These are phyloP conservation scores for Automeris io DNA, from an alignment of 2,888 invertebrate species.

Conservation along the genomic window DNA sequence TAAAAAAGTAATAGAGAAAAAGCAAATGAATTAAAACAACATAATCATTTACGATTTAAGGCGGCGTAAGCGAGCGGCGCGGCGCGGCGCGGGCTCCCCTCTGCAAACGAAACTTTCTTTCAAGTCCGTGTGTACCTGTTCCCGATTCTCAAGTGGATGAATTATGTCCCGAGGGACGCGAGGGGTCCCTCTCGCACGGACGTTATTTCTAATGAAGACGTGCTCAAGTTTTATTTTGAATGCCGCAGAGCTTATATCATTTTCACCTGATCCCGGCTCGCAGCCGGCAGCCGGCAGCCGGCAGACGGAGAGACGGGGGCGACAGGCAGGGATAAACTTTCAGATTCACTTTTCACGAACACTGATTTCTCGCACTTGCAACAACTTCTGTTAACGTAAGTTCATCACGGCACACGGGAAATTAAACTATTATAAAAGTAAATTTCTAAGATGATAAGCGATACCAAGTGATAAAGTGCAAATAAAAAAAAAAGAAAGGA, in stretches of 20 bases:
- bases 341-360: slow-evolving; percentile 18
- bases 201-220: slow-evolving; percentile 67
- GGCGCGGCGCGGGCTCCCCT: slow-evolving; percentile 40
- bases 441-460: slow-evolving; percentile 17
- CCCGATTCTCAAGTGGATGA: slow-evolving; percentile 73
- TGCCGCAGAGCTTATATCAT: slow-evolving; percentile 49
- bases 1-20: slow-evolving; percentile 61
- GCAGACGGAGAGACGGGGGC: background rate
- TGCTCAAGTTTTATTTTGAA: slow-evolving; percentile 63
- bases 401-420: no score
- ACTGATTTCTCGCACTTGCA: slow-evolving; percentile 13
- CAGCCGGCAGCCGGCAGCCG: slow-evolving; percentile 10
- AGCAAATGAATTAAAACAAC: slow-evolving; percentile 76
- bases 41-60: slow-evolving; percentile 73
- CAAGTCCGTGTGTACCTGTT: slow-evolving; percentile 71
- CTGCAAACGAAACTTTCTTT: slow-evolving; percentile 71
- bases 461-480: slow-evolving; percentile 39
- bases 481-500: slow-evolving; percentile 70
- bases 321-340: slow-evolving; percentile 8
- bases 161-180: slow-evolving; percentile 68
- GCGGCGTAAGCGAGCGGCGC: slow-evolving; percentile 54
- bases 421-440: slow-evolving; percentile 9
- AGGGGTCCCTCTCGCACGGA: slow-evolving; percentile 51
- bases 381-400: slow-evolving; percentile 10
- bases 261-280: slow-evolving; percentile 46